Base-by-base conservation (phyloP, 2,888 invertebrate genomes). In the Ophioninae sp. region DNA sequence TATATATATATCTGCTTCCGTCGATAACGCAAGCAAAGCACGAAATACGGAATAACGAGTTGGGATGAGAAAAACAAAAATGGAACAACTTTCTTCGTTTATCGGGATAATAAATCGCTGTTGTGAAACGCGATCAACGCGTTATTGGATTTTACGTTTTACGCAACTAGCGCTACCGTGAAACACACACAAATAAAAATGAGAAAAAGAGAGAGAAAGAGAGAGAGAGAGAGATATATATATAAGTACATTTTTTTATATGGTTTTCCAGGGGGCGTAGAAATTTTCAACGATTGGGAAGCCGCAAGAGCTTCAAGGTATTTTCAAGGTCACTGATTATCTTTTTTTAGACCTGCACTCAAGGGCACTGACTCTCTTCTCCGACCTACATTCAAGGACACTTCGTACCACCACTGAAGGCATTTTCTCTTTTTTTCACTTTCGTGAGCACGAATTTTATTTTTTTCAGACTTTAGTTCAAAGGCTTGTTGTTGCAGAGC, bases 131-230 rank as follows among this genome's bases (percentile, higher is more conserved):
- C 56, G 56, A 30, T 69, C 23, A 67, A 20, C 41, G 39, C 67
- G 41, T 41, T 67, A 21, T 30, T 41, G 37, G 20, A 39, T 56
- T 44, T 20, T 57, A 65, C 44, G 13, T 59, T 61, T 69, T 68
- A 81, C 79, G 79, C 65, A 81, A 79, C 72, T 78, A 84, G 56
- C 44, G 79, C 81, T 81, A 84, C 79, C n/a, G 57, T 62, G 56
- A 23, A 69, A 37, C 7, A 39, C 17, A 65, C n/a, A 65, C 21
- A 64, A 44, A 44, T 64, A 64, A 64, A 74, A 74, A 30, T 5
- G 74, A 8, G 17, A 50, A 50, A 50, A 50, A 50, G 13, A 50
- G 61, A 41, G 74, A 8, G 17, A 50, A 73, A 41, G 74, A 8
- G 17, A 50, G 17, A 50, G 13, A 50, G 13, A 44, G 13, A 50